Conservation (phyloP, 2,797 vertebrate species). For the Siniperca scherzeri region DNA sequence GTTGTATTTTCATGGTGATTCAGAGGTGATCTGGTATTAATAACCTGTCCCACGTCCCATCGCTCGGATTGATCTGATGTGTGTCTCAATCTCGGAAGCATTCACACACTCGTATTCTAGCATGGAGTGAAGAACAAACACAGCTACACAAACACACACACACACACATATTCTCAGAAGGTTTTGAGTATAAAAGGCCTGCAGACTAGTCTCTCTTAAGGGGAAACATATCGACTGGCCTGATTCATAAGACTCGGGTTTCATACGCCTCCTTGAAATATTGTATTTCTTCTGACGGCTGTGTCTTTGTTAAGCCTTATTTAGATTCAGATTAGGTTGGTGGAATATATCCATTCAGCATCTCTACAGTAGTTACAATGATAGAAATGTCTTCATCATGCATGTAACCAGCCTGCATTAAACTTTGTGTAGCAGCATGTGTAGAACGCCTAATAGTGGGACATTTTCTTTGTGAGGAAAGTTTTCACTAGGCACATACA, state of each 20-base stretch:
- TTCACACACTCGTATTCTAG: not conserved
- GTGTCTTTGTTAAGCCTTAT: not conserved
- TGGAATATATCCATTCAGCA: not conserved
- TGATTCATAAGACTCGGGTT: slow-evolving; percentile 25
- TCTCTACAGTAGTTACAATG: not conserved
- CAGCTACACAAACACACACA: not conserved
- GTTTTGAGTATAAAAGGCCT: slow-evolving; percentile 9
- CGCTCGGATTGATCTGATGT: slow-evolving; percentile 44
- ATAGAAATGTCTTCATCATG: not conserved
- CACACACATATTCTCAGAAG: not conserved
- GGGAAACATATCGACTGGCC: slow-evolving; percentile 37
- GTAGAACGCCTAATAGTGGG: not conserved
- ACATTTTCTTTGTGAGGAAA: not conserved
- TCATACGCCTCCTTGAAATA: slow-evolving; percentile 12
- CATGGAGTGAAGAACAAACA: not conserved
- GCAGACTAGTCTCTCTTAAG: not conserved
- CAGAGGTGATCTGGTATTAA: slow-evolving; percentile 28
- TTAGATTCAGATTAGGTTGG: not conserved
- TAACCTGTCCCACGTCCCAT: slow-evolving; percentile 13
- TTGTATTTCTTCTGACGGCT: slow-evolving; percentile 13
- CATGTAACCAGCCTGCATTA: not conserved
- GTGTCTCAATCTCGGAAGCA: not conserved
- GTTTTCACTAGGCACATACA: not conserved
- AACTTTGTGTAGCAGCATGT: not conserved
- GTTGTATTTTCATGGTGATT: slow-evolving; percentile 27